Percentiles rank a stretch among this genome's conserved stretches.
Conservation (phyloP, 2,113 vertebrate genomes). For the Anhinga rufa region DNA sequence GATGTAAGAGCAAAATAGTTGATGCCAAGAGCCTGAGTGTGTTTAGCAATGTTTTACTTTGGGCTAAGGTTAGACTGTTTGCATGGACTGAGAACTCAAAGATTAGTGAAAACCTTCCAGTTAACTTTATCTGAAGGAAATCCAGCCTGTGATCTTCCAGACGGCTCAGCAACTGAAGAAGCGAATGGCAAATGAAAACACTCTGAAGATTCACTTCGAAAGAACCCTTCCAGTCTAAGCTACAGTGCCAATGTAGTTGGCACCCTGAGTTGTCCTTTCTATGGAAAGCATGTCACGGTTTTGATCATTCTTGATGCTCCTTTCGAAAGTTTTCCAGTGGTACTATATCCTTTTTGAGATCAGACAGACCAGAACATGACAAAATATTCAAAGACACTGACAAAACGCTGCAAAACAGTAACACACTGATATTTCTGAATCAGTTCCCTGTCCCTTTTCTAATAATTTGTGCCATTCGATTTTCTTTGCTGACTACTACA, state of each 20-base stretch:
- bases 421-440: not conserved
- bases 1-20: not conserved
- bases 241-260: not conserved
- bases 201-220: not conserved
- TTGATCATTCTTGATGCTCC: not conserved
- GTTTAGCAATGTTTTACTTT: not conserved
- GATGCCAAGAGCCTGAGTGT: not conserved
- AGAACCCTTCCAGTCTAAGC: not conserved
- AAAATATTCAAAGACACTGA: not conserved
- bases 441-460: not conserved
- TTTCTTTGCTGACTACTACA: not conserved
- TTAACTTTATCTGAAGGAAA: not conserved
- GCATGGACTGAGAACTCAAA: not conserved
- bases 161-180: not conserved
- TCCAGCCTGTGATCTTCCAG: not conserved
- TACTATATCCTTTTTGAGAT: not conserved
- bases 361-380: not conserved
- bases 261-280: not conserved
- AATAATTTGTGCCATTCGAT: not conserved
- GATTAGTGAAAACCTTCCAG: not conserved
- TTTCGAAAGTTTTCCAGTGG: not conserved
- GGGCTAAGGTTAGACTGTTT: not conserved
- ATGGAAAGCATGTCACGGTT: not conserved
- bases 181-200: not conserved
- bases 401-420: not conserved